Percentiles rank a stretch among this genome's conserved stretches.
These are phyloP conservation scores for Calliphora vomitoria DNA, from an alignment of 2,888 invertebrate species.

Conservation along the genomic window DNA sequence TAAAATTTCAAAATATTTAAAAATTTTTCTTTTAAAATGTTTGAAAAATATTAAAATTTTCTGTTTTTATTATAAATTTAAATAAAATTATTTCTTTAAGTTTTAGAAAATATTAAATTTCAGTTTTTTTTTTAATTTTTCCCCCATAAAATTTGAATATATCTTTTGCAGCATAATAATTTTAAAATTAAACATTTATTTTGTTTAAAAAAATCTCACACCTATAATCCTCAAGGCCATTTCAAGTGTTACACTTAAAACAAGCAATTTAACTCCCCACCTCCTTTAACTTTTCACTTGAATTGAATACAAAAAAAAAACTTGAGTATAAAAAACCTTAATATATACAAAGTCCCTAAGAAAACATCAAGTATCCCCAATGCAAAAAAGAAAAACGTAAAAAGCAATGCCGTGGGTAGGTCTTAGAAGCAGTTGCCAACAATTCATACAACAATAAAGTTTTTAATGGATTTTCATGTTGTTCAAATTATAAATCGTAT, in stretches of 20 bases:
- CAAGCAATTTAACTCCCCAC: constrained; percentile 22
- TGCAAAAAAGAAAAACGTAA: background rate
- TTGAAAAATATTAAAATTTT: no score
- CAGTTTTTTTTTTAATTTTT: no score
- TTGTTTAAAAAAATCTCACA: background rate
- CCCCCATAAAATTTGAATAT: no score
- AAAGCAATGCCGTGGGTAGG: constrained; percentile 68
- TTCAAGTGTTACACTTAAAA: constrained; percentile 26
- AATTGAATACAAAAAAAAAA: background rate
- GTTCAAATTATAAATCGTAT: constrained; percentile 79
- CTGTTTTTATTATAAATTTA: no score
- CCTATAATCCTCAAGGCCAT: constrained; percentile 3
- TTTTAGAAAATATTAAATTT: no score
- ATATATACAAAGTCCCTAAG: background rate
- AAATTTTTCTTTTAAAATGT: no score
- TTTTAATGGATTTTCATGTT: constrained; percentile 81
- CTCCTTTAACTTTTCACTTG: background rate
- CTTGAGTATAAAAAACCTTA: background rate
- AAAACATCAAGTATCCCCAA: constrained; percentile 10
- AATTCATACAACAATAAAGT: constrained; percentile 75
- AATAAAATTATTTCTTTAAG: no score
- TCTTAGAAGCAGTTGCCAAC: constrained; percentile 21
- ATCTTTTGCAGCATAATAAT: no score
- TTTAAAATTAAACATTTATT: background rate
- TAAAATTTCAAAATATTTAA: no score